These are phyloP conservation scores for Phalloptychus januarius DNA, from an alignment of 2,797 vertebrate species.

Conservation along the genomic window DNA sequence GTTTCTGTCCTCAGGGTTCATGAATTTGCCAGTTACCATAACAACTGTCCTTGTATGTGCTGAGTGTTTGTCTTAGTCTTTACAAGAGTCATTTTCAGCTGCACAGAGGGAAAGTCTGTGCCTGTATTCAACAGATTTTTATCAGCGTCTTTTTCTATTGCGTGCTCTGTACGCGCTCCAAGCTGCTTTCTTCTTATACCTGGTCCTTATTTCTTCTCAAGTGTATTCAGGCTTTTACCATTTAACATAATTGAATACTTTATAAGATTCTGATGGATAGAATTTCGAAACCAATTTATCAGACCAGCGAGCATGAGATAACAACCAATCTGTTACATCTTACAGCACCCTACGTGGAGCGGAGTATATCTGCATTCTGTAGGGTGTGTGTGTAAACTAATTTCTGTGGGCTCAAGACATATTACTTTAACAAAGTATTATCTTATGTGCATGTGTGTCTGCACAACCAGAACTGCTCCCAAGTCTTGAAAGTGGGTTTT, in stretches of 20 bases:
- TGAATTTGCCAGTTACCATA: conserved; percentile 62
- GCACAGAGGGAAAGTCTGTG: conserved; percentile 25
- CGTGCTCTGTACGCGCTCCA: conserved; percentile 27
- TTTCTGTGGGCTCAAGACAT: background rate
- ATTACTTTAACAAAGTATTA: conserved; percentile 9
- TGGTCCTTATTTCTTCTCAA: background rate
- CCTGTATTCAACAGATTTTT: conserved; percentile 34
- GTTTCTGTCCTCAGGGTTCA: conserved; percentile 46
- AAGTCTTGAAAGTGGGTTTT: conserved; percentile 42
- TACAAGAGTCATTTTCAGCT: conserved; percentile 26
- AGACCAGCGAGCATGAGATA: background rate
- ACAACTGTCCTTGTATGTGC: conserved; percentile 60
- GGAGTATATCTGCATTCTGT: background rate
- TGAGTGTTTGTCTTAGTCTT: conserved; percentile 32
- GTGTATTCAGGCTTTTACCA: background rate
- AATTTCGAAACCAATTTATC: background rate
- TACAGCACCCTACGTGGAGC: background rate
- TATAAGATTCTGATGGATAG: background rate
- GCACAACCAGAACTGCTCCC: conserved; percentile 20
- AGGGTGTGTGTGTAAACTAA: background rate
- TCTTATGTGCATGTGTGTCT: conserved; percentile 12
- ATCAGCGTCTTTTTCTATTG: conserved; percentile 15
- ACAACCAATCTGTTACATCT: background rate
- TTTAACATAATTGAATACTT: background rate
- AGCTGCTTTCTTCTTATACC: conserved; percentile 10